A percentile compares a stretch with the other conserved stretches of the same genome.
Conservation (phyloP, 2,888 invertebrate species). For the Patella depressa region DNA sequence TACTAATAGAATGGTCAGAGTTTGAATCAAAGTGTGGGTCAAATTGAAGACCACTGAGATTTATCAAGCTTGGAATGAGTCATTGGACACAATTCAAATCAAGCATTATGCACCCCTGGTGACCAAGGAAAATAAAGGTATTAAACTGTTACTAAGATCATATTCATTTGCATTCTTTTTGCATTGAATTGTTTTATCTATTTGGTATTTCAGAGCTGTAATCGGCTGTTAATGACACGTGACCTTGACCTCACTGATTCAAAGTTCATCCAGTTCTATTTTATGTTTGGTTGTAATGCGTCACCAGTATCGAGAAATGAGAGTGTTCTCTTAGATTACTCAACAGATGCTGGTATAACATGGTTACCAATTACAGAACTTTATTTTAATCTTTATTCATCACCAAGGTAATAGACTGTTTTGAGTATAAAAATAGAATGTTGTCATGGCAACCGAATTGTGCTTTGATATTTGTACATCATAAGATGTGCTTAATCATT, state of each 20-base stretch:
- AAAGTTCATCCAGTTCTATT: constrained; percentile 70
- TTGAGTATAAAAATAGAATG: not conserved
- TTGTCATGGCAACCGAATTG: not conserved
- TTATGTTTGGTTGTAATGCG: constrained; percentile 68
- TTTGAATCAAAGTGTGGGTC: too few relatives aligned
- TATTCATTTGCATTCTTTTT: not conserved
- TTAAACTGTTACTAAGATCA: not conserved
- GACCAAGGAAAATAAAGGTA: not conserved
- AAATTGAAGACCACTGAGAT: too few relatives aligned
- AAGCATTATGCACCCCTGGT: not conserved
- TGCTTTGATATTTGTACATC: too few relatives aligned
- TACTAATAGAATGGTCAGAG: too few relatives aligned
- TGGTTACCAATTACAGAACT: constrained; percentile 68
- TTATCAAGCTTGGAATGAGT: too few relatives aligned
- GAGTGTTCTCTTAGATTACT: constrained; percentile 68
- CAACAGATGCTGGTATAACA: constrained; percentile 66
- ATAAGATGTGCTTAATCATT: too few relatives aligned
- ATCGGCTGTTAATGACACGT: constrained; percentile 62
- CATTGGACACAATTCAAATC: not conserved
- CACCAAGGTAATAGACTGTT: constrained; percentile 56
- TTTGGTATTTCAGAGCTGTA: constrained; percentile 64
- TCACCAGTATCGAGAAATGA: constrained; percentile 60
- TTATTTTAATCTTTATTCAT: constrained; percentile 64
- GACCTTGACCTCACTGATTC: constrained; percentile 68
- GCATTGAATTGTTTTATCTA: not conserved